These are phyloP conservation scores for Temnopleurus reevesii DNA, from an alignment of 53 echinoderm and acorn worm species.

Conservation along the genomic window DNA sequence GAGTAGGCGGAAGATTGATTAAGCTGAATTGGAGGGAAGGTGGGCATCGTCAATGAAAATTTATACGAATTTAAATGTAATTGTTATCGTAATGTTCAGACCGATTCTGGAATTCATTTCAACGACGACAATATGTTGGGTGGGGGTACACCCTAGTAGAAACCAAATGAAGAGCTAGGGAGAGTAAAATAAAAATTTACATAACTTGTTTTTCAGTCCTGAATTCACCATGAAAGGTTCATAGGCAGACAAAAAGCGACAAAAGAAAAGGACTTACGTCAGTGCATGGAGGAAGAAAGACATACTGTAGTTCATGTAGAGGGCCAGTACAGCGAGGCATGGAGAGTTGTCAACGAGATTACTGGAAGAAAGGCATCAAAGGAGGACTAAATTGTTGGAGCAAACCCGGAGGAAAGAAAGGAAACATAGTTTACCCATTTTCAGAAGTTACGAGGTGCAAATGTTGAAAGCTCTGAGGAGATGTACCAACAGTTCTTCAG, in stretches of 20 bases:
- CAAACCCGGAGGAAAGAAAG: slow-evolving; percentile 52
- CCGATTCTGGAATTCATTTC: too few relatives aligned
- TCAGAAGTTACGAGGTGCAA: neutral
- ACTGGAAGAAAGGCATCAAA: slow-evolving; percentile 26
- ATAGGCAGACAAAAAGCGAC: neutral
- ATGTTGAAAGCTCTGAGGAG: neutral
- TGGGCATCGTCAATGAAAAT: too few relatives aligned
- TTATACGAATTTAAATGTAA: too few relatives aligned
- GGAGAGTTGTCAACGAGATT: slow-evolving; percentile 36
- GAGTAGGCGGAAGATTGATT: too few relatives aligned
- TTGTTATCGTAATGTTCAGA: too few relatives aligned
- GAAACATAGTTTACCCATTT: slow-evolving; percentile 57
- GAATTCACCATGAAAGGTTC: neutral
- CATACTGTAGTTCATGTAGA: neutral
- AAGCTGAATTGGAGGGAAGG: too few relatives aligned
- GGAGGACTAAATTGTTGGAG: slow-evolving; percentile 54
- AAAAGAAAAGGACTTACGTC: slow-evolving; percentile 35
- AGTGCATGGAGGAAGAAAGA: slow-evolving; percentile 7
- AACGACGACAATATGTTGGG: too few relatives aligned
- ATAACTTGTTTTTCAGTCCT: too few relatives aligned
- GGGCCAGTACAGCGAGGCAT: neutral
- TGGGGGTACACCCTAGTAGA: too few relatives aligned
- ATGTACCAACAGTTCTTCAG: neutral
- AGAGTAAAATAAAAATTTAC: too few relatives aligned
- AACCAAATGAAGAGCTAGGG: too few relatives aligned